These are phyloP conservation scores for Actinia equina DNA, from an alignment of 64 coral and sea anemone genomes.

Conservation along the genomic window DNA sequence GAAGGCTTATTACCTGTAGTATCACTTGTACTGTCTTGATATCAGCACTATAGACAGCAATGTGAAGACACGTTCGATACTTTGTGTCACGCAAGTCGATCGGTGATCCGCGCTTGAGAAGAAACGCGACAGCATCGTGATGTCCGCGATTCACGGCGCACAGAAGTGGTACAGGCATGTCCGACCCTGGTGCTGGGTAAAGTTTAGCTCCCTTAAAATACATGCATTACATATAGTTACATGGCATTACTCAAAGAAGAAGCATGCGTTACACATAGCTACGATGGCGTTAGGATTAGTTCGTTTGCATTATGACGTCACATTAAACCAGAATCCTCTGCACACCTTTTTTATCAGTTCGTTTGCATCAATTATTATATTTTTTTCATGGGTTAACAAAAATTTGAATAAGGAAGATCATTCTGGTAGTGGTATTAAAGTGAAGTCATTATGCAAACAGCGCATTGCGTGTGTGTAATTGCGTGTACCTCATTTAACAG, in stretches of 20 bases:
- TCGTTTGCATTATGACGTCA: too few species aligned
- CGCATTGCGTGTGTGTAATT: too few species aligned
- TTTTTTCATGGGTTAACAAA: too few species aligned
- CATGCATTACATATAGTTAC: not conserved
- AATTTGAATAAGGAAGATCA: too few species aligned
- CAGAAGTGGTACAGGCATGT: constrained; percentile 39
- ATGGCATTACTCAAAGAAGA: too few species aligned
- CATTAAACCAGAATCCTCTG: too few species aligned
- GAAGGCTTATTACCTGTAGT: constrained; percentile 29
- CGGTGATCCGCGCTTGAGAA: constrained; percentile 51
- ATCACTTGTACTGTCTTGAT: constrained; percentile 55
- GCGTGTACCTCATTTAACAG: constrained; percentile 53
- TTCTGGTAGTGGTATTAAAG: too few species aligned
- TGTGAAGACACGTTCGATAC: constrained; percentile 53
- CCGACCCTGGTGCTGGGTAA: constrained; percentile 27
- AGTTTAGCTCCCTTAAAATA: constrained; percentile 61
- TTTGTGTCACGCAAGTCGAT: constrained; percentile 48
- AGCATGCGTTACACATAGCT: too few species aligned
- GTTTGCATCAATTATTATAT: too few species aligned
- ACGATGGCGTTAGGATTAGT: too few species aligned
- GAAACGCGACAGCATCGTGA: constrained; percentile 45
- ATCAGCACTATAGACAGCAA: constrained; percentile 78
- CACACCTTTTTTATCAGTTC: too few species aligned
- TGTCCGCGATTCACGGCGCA: constrained; percentile 76
- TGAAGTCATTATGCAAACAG: not conserved